Conservation (phyloP, 2,797 vertebrate species). For the Sebastes melanostomus region DNA sequence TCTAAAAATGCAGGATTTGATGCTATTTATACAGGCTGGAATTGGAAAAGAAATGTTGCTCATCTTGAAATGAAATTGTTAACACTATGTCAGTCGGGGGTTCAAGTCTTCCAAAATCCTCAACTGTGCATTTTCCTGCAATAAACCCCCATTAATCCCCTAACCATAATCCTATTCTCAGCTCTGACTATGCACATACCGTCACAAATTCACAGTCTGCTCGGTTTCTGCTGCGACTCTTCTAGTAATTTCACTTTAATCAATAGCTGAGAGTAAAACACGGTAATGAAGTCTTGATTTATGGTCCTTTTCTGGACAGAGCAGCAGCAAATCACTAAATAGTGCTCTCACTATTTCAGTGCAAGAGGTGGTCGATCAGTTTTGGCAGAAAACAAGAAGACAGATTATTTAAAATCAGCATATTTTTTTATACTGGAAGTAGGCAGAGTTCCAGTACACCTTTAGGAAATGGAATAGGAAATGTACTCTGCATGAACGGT, state of each 20-base stretch:
- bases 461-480: slow-evolving; percentile 6
- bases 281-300: not conserved
- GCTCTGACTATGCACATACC: slow-evolving; percentile 26
- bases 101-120: slow-evolving; percentile 21
- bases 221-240: not conserved
- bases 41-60: not conserved
- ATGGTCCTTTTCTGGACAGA: not conserved
- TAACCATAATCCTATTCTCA: slow-evolving; percentile 42
- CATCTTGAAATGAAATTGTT: not conserved
- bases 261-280: slow-evolving; percentile 13
- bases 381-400: not conserved
- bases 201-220: slow-evolving; percentile 9
- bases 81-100: not conserved
- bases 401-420: not conserved
- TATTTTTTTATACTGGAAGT: not conserved
- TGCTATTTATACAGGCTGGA: not conserved
- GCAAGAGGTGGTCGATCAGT: too few relatives aligned
- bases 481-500: not conserved
- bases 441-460: not conserved
- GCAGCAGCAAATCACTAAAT: not conserved
- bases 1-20: not conserved
- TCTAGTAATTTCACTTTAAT: slow-evolving; percentile 7
- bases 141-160: slow-evolving; percentile 42
- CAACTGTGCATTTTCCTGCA: slow-evolving; percentile 36
- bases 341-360: not conserved